Conservation (phyloP, 2,888 invertebrate genomes). For the Sphinx pinastri region DNA sequence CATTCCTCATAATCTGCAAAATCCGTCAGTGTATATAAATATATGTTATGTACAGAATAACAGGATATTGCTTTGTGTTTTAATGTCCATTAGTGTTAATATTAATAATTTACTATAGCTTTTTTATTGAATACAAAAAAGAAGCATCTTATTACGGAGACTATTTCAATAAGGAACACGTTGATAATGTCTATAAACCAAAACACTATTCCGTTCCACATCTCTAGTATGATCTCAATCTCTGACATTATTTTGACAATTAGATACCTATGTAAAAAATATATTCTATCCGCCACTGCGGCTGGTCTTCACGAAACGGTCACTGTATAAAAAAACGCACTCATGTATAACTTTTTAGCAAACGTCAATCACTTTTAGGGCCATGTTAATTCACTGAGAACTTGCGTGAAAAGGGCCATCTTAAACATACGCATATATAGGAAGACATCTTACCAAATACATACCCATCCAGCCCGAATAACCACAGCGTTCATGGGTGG, state of each 20-base stretch:
- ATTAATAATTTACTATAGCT: conserved; percentile 33
- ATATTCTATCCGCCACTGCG: not conserved
- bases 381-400: not conserved
- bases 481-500: too few relatives aligned
- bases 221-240: not conserved
- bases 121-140: conserved; percentile 16
- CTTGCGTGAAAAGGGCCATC: not conserved
- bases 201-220: not conserved
- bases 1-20: conserved; percentile 11
- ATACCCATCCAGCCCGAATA: too few relatives aligned
- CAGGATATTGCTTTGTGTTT: not conserved
- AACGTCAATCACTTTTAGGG: not conserved
- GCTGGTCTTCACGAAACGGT: conserved; percentile 2
- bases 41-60: not conserved
- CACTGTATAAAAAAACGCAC: conserved; percentile 19
- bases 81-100: conserved; percentile 17
- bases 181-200: not conserved
- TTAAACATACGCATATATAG: too few relatives aligned
- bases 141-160: conserved; percentile 10
- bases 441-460: too few relatives aligned
- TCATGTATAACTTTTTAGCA: not conserved
- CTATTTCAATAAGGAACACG: conserved; percentile 3
- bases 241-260: not conserved
- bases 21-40: not conserved
- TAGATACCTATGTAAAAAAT: not conserved